Conservation (phyloP, 2,888 invertebrate species). For the Conops quadrifasciatus region DNA sequence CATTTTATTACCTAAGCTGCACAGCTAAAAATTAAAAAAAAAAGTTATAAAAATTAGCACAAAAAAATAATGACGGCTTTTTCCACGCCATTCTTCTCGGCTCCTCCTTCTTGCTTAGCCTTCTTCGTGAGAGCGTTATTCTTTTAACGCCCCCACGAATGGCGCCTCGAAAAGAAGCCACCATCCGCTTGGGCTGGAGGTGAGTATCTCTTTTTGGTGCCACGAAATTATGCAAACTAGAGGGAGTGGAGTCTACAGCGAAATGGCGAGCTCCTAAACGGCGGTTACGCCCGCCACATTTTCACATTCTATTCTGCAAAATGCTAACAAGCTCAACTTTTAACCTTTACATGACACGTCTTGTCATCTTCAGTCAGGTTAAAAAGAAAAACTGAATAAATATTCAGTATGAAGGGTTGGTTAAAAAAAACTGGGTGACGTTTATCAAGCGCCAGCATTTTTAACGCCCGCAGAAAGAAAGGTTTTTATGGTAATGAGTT, state of each 20-base stretch:
- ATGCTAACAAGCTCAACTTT: conserved; percentile 3
- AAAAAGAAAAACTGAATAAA: neutral
- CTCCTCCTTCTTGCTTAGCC: conserved; percentile 1
- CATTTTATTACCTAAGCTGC: neutral
- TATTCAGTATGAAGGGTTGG: neutral
- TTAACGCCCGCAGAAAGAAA: conserved; percentile 14
- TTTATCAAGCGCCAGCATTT: neutral
- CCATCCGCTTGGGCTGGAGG: too few species aligned
- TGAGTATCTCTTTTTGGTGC: conserved; percentile 13
- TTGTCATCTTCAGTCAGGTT: conserved; percentile 20
- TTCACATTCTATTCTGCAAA: neutral
- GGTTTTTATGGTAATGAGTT: conserved; percentile 24
- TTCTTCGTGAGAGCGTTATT: neutral
- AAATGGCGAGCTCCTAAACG: neutral
- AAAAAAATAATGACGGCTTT: conserved; percentile 1
- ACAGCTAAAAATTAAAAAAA: neutral
- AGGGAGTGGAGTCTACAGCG: neutral
- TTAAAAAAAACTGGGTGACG: neutral
- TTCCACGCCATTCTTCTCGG: too few species aligned
- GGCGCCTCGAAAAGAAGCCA: neutral
- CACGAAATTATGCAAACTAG: conserved; percentile 10
- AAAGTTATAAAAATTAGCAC: neutral
- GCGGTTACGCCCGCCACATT: neutral
- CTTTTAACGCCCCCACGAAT: neutral
- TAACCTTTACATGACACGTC: conserved; percentile 1